phyloP scores from a whole-genome alignment of 2,888 invertebrate genomes.

The Galerucella nymphaeae region DNA sequence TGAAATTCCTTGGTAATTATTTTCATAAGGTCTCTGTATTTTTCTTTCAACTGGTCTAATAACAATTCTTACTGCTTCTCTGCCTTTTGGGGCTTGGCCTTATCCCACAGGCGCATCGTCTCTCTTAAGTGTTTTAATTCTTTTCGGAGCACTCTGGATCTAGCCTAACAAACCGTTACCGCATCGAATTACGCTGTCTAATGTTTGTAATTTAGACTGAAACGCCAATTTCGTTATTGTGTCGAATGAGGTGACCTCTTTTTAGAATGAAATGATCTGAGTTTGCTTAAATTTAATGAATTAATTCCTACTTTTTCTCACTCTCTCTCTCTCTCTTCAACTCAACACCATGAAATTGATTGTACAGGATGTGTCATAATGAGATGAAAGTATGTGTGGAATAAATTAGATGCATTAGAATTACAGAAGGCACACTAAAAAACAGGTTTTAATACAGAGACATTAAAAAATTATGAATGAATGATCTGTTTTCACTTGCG shows the following conservation, averaged over 20 bases:
- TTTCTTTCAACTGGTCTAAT: slow-evolving; percentile 8
- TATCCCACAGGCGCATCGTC: slow-evolving; percentile 49
- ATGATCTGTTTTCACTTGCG: no score
- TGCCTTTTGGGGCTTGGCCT: slow-evolving; percentile 42
- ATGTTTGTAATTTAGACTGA: slow-evolving; percentile 41
- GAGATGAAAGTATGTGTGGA: no score
- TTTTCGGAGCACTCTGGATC: slow-evolving; percentile 47
- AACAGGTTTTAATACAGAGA: no score
- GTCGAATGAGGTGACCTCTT: slow-evolving; percentile 34
- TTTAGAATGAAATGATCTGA: slow-evolving; percentile 18
- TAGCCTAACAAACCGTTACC: slow-evolving; percentile 49
- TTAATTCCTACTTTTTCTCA: slow-evolving; percentile 23
- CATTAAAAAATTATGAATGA: no score
- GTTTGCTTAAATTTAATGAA: slow-evolving; percentile 20
- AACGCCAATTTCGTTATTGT: slow-evolving; percentile 43
- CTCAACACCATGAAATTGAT: neutral
- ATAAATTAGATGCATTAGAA: no score
- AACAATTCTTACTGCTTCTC: slow-evolving; percentile 40
- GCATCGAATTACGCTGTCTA: slow-evolving; percentile 45
- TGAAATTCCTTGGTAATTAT: no score
- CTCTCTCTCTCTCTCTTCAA: no score
- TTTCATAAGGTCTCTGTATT: no score
- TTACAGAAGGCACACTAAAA: no score
- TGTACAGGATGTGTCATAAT: no score
- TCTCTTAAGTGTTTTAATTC: slow-evolving; percentile 55